A percentile compares a stretch with the other conserved stretches of the same genome.
Evolutionary conservation across 2,113 vertebrate genomes (phyloP).

Genomic region (Nycticebus coucang): DNA sequence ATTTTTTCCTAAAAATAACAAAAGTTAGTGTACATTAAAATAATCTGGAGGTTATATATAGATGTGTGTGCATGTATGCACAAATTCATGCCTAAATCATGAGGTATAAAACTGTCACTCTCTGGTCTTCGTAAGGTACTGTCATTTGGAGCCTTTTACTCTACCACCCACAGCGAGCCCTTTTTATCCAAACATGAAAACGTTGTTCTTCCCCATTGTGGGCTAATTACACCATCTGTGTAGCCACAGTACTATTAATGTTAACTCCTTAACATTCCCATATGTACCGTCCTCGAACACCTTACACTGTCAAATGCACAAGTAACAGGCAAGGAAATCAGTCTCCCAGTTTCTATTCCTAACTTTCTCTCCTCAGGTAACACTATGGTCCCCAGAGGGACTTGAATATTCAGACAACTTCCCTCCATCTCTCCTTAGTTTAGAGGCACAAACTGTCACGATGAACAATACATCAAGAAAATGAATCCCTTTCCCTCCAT

Average conservation of each 20-base stretch:
- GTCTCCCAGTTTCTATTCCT: constrained; percentile 77
- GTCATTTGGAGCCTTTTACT: constrained; percentile 77
- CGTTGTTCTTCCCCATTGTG: constrained; percentile 79
- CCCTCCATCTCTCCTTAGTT: constrained; percentile 73
- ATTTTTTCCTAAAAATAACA: neutral
- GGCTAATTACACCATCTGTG: constrained; percentile 89
- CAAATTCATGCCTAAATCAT: neutral
- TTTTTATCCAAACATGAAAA: constrained; percentile 85
- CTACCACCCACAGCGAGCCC: constrained; percentile 82
- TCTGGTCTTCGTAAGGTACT: constrained; percentile 49
- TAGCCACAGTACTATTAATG: constrained; percentile 83
- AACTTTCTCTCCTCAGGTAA: constrained; percentile 59
- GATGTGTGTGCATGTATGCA: neutral
- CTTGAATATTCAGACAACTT: constrained; percentile 80
- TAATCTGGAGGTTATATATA: neutral
- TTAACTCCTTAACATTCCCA: constrained; percentile 86
- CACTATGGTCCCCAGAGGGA: constrained; percentile 70
- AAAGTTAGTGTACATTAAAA: neutral
- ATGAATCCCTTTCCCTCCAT: neutral
- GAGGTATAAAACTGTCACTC: neutral
- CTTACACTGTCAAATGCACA: constrained; percentile 70
- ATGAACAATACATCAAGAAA: constrained; percentile 77
- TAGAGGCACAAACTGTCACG: constrained; percentile 76
- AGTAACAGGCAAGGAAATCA: constrained; percentile 61
- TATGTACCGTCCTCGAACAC: constrained; percentile 70